phyloP scores from a whole-genome alignment of 2,113 vertebrate species.

The Jacana jacana region DNA sequence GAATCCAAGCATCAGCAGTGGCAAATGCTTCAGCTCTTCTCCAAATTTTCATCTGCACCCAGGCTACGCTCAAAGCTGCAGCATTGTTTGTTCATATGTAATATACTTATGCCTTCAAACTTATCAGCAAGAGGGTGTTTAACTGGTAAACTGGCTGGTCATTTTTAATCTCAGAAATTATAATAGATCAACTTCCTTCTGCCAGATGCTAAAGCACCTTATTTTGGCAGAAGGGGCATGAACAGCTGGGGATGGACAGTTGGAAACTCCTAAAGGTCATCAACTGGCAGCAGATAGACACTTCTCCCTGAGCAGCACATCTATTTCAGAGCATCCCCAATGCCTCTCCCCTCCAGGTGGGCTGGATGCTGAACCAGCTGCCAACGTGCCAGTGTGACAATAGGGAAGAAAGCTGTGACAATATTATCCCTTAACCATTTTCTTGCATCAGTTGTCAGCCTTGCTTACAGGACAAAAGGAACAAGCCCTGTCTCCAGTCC shows the following conservation, averaged over 20 bases:
- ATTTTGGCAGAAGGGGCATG: neutral
- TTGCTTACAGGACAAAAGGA: neutral
- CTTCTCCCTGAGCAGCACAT: neutral
- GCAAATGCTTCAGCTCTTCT: neutral
- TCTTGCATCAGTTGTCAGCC: neutral
- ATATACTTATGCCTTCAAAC: neutral
- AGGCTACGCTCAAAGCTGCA: neutral
- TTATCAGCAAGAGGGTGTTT: neutral
- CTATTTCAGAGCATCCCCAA: neutral
- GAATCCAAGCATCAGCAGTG: neutral
- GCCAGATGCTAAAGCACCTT: neutral
- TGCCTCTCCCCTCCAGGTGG: neutral
- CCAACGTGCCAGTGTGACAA: neutral
- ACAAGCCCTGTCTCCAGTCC: neutral
- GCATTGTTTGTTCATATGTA: neutral
- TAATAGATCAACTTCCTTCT: neutral
- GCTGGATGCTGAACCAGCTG: constrained; percentile 6
- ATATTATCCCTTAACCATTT: neutral
- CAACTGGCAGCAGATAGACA: neutral
- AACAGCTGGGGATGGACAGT: neutral
- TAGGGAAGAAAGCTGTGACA: neutral
- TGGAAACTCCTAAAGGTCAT: neutral
- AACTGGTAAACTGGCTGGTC: neutral
- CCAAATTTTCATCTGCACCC: neutral
- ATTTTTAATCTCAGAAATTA: neutral